These are phyloP conservation scores for Sminthurides bifidus DNA, from an alignment of 1,140 invertebrate genomes.

Conservation along the genomic window DNA sequence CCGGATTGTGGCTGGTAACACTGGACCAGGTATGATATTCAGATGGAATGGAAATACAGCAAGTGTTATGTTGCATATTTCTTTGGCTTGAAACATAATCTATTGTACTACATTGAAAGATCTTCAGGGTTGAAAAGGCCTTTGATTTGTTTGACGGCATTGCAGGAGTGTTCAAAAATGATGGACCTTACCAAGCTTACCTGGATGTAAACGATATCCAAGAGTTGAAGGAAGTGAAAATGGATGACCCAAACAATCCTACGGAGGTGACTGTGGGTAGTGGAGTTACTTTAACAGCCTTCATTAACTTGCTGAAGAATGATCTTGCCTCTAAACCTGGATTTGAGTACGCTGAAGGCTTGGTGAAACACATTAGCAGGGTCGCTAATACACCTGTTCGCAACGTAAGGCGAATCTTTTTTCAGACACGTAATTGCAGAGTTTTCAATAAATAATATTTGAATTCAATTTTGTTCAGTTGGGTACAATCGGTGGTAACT, in stretches of 20 bases:
- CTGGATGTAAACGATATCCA: conserved; percentile 60
- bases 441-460: too few relatives aligned
- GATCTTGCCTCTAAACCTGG: conserved; percentile 39
- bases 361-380: conserved; percentile 54
- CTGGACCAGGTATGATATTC: too few relatives aligned
- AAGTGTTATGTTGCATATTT: too few relatives aligned
- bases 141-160: too few relatives aligned
- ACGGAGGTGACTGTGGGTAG: conserved; percentile 41
- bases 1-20: too few relatives aligned
- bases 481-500: conserved; percentile 35
- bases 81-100: too few relatives aligned
- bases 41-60: too few relatives aligned
- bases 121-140: too few relatives aligned
- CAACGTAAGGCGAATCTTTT: too few relatives aligned
- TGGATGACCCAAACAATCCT: too few relatives aligned
- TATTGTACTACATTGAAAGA: too few relatives aligned
- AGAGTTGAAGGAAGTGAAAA: conserved; percentile 42
- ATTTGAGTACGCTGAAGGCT: conserved; percentile 44
- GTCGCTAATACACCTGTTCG: conserved; percentile 58
- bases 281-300: conserved; percentile 49
- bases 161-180: conserved; percentile 49
- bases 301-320: conserved; percentile 49
- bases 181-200: conserved; percentile 43
- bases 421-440: too few relatives aligned
- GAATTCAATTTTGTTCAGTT: conserved; percentile 38